phyloP scores from a whole-genome alignment of 2,797 vertebrate genomes.

The Fistularia tabacaria region DNA sequence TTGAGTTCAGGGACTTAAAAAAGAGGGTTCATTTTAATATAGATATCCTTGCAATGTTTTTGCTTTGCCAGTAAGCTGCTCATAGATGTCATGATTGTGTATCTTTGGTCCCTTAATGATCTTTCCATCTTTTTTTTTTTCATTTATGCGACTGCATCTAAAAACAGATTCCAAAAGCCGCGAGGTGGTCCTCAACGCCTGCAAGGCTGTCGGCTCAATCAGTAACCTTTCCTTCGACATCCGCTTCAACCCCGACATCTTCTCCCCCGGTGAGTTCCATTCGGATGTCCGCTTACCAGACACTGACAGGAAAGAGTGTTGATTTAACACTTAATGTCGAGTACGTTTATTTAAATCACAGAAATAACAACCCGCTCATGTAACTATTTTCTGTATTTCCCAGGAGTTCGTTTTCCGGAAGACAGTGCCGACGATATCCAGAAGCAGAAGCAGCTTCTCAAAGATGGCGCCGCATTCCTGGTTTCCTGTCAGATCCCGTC shows the following conservation, averaged over 20 bases:
- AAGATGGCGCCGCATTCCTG: conserved; percentile 90
- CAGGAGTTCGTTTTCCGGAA: conserved; percentile 92
- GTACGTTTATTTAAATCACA: not conserved
- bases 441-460: conserved; percentile 95
- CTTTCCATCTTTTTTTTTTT: not conserved
- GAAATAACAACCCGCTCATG: not conserved
- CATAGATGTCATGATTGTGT: not conserved
- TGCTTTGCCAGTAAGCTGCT: too few species aligned
- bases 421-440: conserved; percentile 83
- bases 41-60: too few species aligned
- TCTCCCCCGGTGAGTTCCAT: conserved; percentile 85
- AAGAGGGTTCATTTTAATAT: too few species aligned
- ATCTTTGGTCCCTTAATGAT: not conserved
- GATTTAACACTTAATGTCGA: not conserved
- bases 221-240: conserved; percentile 94
- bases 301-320: not conserved
- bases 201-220: conserved; percentile 94
- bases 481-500: conserved; percentile 95
- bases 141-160: not conserved
- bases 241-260: conserved; percentile 98
- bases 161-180: conserved; percentile 88
- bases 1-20: too few species aligned
- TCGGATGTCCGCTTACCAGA: not conserved
- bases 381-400: not conserved
- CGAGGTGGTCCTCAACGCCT: conserved; percentile 93